Evolutionary conservation across 2,888 invertebrate genomes (phyloP).

Genomic region (Mystacides longicornis): DNA sequence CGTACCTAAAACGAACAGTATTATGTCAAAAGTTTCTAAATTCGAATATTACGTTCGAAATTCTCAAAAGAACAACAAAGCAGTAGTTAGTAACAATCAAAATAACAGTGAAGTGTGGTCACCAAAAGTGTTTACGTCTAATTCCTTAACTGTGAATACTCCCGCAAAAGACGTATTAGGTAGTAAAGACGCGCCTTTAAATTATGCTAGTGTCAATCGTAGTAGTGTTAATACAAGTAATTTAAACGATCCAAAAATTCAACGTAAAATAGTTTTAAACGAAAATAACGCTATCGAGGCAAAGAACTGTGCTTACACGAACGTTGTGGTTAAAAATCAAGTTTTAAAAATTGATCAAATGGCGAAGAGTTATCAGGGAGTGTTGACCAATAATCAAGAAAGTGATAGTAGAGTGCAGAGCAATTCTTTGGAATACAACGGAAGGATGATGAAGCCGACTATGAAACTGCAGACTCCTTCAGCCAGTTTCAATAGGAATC

Average conservation of each 20-base stretch:
- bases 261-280: constrained; percentile 27
- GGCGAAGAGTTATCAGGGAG: constrained; percentile 33
- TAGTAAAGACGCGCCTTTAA: constrained; percentile 50
- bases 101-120: constrained; percentile 41
- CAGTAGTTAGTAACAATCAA: constrained; percentile 31
- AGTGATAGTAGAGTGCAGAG: background rate
- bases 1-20: constrained; percentile 42
- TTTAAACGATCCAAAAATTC: constrained; percentile 1
- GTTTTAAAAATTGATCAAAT: constrained; percentile 42
- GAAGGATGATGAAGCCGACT: background rate
- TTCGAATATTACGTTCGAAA: constrained; percentile 69
- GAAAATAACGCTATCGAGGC: constrained; percentile 41
- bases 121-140: constrained; percentile 76
- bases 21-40: constrained; percentile 71
- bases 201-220: constrained; percentile 54
- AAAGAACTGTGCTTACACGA: constrained; percentile 40
- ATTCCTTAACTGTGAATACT: constrained; percentile 69
- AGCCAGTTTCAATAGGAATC: constrained; percentile 38
- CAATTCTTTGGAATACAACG: background rate
- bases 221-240: constrained; percentile 29
- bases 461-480: constrained; percentile 19
- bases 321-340: constrained; percentile 40
- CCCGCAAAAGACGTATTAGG: constrained; percentile 77
- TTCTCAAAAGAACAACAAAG: constrained; percentile 46
- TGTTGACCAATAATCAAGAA: constrained; percentile 11